phyloP scores from a whole-genome alignment of 53 echinoderm and acorn worm species.

The Mesocentrotus franciscanus region DNA sequence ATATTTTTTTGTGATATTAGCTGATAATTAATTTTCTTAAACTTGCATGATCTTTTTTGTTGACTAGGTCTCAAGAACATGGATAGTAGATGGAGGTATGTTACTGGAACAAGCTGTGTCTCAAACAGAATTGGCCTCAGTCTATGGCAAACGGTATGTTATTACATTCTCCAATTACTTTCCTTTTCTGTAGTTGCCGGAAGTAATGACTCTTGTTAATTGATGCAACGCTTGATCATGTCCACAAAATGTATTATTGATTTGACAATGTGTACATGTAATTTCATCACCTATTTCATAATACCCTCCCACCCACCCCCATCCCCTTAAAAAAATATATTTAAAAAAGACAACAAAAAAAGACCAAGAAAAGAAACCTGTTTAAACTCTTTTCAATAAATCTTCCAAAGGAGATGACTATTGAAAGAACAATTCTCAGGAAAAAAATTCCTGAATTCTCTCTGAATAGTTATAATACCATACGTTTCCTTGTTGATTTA shows the following conservation, averaged over 20 bases:
- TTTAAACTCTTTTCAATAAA: no score
- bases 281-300: no score
- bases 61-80: constrained; percentile 81
- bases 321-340: neutral
- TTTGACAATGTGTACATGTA: no score
- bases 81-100: constrained; percentile 85
- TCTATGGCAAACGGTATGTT: constrained; percentile 22
- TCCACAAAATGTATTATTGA: no score
- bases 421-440: no score
- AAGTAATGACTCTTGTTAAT: neutral
- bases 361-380: no score
- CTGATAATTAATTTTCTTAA: neutral
- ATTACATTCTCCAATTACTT: neutral
- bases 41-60: neutral
- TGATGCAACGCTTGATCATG: no score
- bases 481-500: neutral
- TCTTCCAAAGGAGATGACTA: no score
- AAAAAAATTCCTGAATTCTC: no score
- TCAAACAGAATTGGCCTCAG: constrained; percentile 62
- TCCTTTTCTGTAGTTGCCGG: neutral
- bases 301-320: neutral
- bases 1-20: neutral
- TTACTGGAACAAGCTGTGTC: constrained; percentile 87
- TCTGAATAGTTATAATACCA: no score
- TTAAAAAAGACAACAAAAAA: no score